phyloP scores from a whole-genome alignment of 2,113 vertebrate species.

The Bombycilla garrulus region DNA sequence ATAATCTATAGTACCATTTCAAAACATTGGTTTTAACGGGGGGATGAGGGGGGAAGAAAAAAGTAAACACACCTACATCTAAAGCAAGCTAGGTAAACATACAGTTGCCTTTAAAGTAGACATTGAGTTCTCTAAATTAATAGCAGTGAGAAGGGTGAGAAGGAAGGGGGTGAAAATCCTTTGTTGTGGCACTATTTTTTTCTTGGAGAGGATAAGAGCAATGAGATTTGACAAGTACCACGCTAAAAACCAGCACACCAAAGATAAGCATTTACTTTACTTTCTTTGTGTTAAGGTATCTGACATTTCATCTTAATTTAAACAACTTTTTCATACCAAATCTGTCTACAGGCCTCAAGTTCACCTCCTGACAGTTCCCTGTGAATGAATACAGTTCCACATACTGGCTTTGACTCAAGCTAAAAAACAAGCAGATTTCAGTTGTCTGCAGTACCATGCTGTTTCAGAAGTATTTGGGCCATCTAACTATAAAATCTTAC shows the following conservation, averaged over 20 bases:
- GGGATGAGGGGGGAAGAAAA: rapidly evolving
- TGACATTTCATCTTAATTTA: background rate
- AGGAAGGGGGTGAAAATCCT: rapidly evolving
- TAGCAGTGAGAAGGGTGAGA: background rate
- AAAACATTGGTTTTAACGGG: background rate
- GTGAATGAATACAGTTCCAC: background rate
- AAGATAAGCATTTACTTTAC: background rate
- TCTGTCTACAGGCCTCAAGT: background rate
- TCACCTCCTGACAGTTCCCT: background rate
- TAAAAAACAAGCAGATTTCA: background rate
- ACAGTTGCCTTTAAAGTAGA: background rate
- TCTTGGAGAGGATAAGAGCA: background rate
- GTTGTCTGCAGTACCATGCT: too few relatives aligned
- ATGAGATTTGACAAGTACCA: background rate
- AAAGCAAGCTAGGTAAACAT: background rate
- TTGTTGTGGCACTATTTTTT: background rate
- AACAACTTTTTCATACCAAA: background rate
- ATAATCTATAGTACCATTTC: background rate
- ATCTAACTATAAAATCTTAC: background rate
- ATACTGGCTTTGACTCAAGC: background rate
- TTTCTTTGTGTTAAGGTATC: background rate
- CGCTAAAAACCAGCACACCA: background rate
- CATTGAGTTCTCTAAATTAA: background rate
- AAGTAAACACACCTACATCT: background rate
- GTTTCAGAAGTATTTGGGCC: background rate